Evolutionary conservation across 1,140 invertebrate genomes (phyloP).

Genomic region (Bombyx mandarina): DNA sequence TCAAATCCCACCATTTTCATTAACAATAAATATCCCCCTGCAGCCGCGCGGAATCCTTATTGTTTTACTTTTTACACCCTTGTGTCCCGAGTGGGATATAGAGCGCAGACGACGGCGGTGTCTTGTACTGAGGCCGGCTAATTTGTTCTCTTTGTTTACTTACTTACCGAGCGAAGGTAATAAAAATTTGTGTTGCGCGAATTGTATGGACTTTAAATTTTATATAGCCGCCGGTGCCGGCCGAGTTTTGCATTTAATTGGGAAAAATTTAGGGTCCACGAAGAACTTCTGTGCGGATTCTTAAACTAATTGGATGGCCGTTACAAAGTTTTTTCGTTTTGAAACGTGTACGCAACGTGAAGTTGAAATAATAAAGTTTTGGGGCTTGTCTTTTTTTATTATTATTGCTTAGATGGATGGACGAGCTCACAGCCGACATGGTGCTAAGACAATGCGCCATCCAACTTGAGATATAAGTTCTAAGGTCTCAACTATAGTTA

Average conservation of each 20-base stretch:
- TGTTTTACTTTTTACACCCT: conserved; percentile 71
- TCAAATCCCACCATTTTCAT: conserved; percentile 72
- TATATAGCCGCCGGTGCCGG: conserved; percentile 53
- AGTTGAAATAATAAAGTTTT: conserved; percentile 23
- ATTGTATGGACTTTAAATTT: conserved; percentile 69
- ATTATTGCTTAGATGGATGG: no score
- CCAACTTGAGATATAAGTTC: no score
- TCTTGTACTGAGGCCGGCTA: conserved; percentile 47
- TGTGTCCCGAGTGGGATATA: conserved; percentile 56
- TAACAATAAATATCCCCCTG: conserved; percentile 71
- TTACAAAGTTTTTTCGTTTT: conserved; percentile 59
- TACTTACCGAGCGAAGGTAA: conserved; percentile 59
- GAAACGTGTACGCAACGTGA: conserved; percentile 48
- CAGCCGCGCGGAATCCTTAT: conserved; percentile 65
- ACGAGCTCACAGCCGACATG: no score
- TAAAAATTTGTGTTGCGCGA: conserved; percentile 71
- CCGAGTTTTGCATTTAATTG: conserved; percentile 68
- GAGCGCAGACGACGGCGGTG: conserved; percentile 32
- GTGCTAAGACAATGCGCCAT: no score
- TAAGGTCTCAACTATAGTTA: no score
- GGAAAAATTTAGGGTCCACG: conserved; percentile 64
- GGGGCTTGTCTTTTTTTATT: not conserved
- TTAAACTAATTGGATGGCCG: conserved; percentile 66
- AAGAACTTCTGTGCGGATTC: conserved; percentile 65
- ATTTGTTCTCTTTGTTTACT: conserved; percentile 69